phyloP scores from a whole-genome alignment of 2,113 vertebrate species.

The Bos taurus region DNA sequence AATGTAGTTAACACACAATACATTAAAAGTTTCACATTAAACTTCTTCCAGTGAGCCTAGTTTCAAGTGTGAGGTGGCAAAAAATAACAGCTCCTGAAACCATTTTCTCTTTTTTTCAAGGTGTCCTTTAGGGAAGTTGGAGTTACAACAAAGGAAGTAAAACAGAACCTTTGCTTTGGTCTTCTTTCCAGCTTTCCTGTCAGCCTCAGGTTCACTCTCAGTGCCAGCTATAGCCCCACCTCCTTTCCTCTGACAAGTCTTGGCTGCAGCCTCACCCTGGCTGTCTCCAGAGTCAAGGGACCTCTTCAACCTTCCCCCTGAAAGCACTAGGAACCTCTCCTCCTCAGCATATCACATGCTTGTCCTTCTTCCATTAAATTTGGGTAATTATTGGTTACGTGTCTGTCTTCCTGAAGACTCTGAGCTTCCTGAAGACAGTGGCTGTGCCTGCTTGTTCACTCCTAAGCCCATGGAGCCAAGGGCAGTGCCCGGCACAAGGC shows the following conservation, averaged over 20 bases:
- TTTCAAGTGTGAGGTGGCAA: neutral
- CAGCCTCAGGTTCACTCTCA: neutral
- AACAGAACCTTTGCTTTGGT: neutral
- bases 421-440: neutral
- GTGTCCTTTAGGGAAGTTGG: constrained; percentile 46
- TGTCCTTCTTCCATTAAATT: neutral
- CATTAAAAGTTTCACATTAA: neutral
- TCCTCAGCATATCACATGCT: neutral
- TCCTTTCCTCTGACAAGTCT: neutral
- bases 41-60: constrained; percentile 13
- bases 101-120: constrained; percentile 32
- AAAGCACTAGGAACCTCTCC: neutral
- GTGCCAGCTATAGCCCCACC: too few relatives aligned
- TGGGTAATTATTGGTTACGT: neutral
- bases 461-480: neutral
- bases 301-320: neutral
- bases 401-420: neutral
- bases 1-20: neutral
- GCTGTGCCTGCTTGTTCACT: neutral
- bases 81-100: constrained; percentile 42
- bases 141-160: constrained; percentile 39
- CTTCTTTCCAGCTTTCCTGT: neutral
- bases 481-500: neutral
- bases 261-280: neutral
- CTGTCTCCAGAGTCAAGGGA: neutral